Conservation (phyloP, 2,797 vertebrate species). For the Geotrypetes seraphini region DNA sequence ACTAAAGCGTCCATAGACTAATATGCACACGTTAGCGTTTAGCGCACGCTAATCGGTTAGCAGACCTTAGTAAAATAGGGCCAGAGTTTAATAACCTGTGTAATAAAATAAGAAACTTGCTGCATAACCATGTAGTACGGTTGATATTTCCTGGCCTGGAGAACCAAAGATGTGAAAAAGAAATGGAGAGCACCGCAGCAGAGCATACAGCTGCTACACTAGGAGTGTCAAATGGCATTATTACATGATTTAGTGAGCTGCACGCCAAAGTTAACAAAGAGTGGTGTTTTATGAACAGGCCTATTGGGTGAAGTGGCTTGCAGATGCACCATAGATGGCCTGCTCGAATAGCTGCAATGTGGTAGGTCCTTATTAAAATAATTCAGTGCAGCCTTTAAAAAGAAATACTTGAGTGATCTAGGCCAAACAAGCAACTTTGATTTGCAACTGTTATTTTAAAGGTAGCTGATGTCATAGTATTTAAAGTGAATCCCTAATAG, state of each 20-base stretch:
- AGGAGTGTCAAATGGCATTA: too few relatives aligned
- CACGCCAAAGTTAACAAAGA: too few relatives aligned
- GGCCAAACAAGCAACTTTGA: conserved; percentile 21
- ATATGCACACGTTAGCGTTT: too few relatives aligned
- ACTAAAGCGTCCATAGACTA: too few relatives aligned
- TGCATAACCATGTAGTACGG: too few relatives aligned
- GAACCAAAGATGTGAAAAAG: background rate
- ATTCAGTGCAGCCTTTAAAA: conserved; percentile 15
- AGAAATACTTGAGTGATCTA: conserved; percentile 13
- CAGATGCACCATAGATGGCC: background rate
- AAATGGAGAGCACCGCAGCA: background rate
- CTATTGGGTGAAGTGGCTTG: background rate
- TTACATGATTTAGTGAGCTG: too few relatives aligned
- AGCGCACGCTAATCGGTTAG: too few relatives aligned
- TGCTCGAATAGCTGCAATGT: conserved; percentile 5
- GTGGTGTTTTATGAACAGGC: conserved; percentile 2
- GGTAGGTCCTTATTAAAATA: conserved; percentile 7
- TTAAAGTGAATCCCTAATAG: conserved; percentile 18
- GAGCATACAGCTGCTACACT: too few relatives aligned
- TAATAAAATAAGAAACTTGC: too few relatives aligned
- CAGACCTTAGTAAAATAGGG: too few relatives aligned
- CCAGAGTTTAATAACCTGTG: too few relatives aligned
- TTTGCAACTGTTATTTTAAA: conserved; percentile 16
- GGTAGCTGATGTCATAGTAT: conserved; percentile 26
- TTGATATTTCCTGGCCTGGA: too few relatives aligned